Percentiles rank a stretch among this genome's conserved stretches.
These are phyloP conservation scores for Poecile montanus DNA, from an alignment of 2,797 vertebrate species.

Conservation along the genomic window DNA sequence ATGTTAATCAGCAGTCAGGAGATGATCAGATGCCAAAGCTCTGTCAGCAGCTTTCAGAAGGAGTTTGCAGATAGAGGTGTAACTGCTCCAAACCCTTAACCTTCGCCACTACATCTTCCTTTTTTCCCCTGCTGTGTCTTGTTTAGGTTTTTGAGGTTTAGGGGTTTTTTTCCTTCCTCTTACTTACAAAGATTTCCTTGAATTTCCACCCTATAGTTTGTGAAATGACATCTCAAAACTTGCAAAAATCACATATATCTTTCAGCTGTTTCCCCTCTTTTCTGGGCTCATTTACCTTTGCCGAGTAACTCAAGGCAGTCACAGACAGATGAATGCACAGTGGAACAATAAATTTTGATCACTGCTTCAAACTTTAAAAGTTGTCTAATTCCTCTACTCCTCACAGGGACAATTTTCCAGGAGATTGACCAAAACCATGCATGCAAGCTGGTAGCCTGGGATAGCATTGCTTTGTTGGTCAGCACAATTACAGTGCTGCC, in stretches of 20 bases:
- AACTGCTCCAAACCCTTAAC: slow-evolving; percentile 49
- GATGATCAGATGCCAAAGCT: slow-evolving; percentile 70
- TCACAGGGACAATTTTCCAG: background rate
- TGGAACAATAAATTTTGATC: slow-evolving; percentile 4
- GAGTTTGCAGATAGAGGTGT: slow-evolving; percentile 45
- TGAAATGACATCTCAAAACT: slow-evolving; percentile 6
- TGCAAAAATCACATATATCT: slow-evolving; percentile 9
- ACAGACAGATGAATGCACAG: background rate
- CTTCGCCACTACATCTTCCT: slow-evolving; percentile 51
- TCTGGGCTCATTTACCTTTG: slow-evolving; percentile 10
- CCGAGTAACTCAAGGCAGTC: background rate
- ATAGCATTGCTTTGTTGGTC: background rate
- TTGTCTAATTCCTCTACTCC: background rate
- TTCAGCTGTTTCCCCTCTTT: background rate
- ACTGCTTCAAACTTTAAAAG: slow-evolving; percentile 8
- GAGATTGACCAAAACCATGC: background rate
- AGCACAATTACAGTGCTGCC: background rate
- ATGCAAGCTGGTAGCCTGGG: background rate
- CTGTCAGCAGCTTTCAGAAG: slow-evolving; percentile 74
- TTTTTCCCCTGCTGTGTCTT: background rate
- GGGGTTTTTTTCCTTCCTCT: background rate
- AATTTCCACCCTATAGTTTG: slow-evolving; percentile 16
- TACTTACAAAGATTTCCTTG: slow-evolving; percentile 27
- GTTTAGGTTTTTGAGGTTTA: background rate
- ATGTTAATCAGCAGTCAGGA: slow-evolving; percentile 78